Base-by-base conservation (phyloP, 2,888 invertebrate genomes). In the Ichneumon xanthorius region DNA sequence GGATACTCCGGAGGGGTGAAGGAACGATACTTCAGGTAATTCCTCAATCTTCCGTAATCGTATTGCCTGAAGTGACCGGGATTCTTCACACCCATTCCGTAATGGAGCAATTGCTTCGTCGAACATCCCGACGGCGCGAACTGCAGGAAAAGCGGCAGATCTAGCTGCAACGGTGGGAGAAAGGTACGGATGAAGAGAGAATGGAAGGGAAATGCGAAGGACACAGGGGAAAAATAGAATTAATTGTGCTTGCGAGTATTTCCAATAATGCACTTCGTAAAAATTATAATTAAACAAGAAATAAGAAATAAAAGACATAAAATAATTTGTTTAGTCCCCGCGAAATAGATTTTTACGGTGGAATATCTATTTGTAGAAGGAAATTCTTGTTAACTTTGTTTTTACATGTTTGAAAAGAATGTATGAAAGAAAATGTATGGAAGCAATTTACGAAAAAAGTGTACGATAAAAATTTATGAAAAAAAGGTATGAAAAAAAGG, bases 1-100 rank as follows among this genome's bases (percentile, higher is more conserved):
- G 95, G 94, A 87, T 95, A 95, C 53, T 92, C 89, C 6, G 95
- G 95, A 16, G 95, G 95, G 0, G 80, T 78, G 0, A 89, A 73
- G 16, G 89, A 86, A 22, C 92, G 92, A 87, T 94, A 95, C 37
- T 82, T 80, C 72, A 53, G 63, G 22, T 90, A 53, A 80, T 94
- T 94, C 65, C 78, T 86, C 7, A 87, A 19, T 0, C 88, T 87
- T 5, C 94, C 95, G 87, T 92, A 94, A 88, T 95, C 94, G 85
- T 73, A 83, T 26, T 58, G 72, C 11, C 65, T 50, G 48, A 83
- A 83, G 30, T 22, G 45, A 14, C 72, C 80, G 30, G 30, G 72
- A 50, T 45, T 37, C 61, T 45, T 45, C 7, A 61, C 65, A 5
- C 68, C 72, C 50, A 80, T 58, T 30, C 63, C 75, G 16, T 75